Conservation (phyloP, 2,797 vertebrate genomes). For the Syngnathus acus region DNA sequence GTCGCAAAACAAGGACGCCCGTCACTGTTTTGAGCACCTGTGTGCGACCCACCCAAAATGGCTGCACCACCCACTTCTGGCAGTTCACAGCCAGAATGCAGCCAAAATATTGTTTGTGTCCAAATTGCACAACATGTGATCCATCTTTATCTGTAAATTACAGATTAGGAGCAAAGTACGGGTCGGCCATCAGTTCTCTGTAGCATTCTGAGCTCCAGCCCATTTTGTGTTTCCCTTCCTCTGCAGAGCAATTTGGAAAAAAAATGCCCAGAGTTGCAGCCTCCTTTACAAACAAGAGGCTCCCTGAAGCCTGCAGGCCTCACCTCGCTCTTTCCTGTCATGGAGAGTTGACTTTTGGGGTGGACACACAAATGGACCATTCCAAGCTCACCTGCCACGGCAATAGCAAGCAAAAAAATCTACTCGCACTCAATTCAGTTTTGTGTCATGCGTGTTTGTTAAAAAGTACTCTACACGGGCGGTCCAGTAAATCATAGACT, state of each 20-base stretch:
- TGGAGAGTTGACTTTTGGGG: constrained; percentile 39
- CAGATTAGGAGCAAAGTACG: constrained; percentile 14
- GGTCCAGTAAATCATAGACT: too few relatives aligned
- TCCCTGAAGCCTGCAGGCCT: constrained; percentile 63
- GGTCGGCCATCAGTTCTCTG: constrained; percentile 30
- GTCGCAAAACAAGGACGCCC: too few relatives aligned
- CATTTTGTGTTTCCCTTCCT: constrained; percentile 67
- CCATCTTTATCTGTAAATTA: constrained; percentile 19
- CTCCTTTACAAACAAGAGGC: constrained; percentile 63
- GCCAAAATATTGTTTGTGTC: neutral
- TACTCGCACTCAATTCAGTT: constrained; percentile 9
- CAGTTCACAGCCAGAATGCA: neutral
- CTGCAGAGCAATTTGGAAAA: constrained; percentile 57
- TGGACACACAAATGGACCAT: constrained; percentile 10
- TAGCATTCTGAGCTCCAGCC: constrained; percentile 44
- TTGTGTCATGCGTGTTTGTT: too few relatives aligned
- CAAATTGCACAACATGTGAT: neutral
- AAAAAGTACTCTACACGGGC: too few relatives aligned
- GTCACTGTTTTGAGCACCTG: too few relatives aligned
- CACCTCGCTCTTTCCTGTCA: constrained; percentile 66
- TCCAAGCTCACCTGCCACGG: constrained; percentile 38
- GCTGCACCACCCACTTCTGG: too few relatives aligned
- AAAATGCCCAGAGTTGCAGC: constrained; percentile 59
- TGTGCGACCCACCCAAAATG: too few relatives aligned
- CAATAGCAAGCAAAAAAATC: constrained; percentile 23